Evolutionary conservation across 64 coral and sea anemone genomes (phyloP).

Genomic region (Porites lutea): DNA sequence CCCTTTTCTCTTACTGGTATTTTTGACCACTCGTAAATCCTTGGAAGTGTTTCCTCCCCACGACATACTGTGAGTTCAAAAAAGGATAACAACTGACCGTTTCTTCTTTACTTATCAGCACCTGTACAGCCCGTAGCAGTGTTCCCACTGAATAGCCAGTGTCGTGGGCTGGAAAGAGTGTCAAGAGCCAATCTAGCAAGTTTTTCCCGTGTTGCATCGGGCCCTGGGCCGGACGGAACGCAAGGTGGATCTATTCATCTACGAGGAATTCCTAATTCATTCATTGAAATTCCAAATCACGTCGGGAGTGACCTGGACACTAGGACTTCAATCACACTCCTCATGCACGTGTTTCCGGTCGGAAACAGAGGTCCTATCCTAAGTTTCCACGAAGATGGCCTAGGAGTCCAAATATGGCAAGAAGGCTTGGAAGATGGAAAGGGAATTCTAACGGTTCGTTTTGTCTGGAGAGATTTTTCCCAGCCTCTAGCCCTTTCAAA

Average conservation of each 20-base stretch:
- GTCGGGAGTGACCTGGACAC: conserved; percentile 55
- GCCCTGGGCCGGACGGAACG: conserved; percentile 20
- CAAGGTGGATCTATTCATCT: conserved; percentile 29
- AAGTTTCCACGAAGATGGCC: conserved; percentile 46
- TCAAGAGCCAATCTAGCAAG: conserved; percentile 54
- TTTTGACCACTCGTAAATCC: too few species aligned
- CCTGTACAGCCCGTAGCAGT: conserved; percentile 53
- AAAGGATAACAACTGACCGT: not conserved
- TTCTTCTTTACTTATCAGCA: not conserved
- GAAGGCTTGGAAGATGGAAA: conserved; percentile 51
- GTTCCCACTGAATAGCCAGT: conserved; percentile 53
- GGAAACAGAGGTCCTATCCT: conserved; percentile 70
- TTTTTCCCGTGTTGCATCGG: conserved; percentile 9
- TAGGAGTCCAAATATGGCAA: conserved; percentile 79
- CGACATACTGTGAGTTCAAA: not conserved
- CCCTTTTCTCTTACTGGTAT: too few species aligned
- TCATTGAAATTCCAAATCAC: conserved; percentile 55
- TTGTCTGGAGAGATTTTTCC: conserved; percentile 40
- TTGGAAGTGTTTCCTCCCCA: too few species aligned
- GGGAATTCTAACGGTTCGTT: conserved; percentile 46
- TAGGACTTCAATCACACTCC: conserved; percentile 62
- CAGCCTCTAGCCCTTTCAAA: conserved; percentile 2
- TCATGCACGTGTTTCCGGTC: conserved; percentile 63
- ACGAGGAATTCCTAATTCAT: conserved; percentile 53
- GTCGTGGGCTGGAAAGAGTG: conserved; percentile 35